These are phyloP conservation scores for Leptocoma aspasia DNA, from an alignment of 2,113 vertebrate genomes.

Conservation along the genomic window DNA sequence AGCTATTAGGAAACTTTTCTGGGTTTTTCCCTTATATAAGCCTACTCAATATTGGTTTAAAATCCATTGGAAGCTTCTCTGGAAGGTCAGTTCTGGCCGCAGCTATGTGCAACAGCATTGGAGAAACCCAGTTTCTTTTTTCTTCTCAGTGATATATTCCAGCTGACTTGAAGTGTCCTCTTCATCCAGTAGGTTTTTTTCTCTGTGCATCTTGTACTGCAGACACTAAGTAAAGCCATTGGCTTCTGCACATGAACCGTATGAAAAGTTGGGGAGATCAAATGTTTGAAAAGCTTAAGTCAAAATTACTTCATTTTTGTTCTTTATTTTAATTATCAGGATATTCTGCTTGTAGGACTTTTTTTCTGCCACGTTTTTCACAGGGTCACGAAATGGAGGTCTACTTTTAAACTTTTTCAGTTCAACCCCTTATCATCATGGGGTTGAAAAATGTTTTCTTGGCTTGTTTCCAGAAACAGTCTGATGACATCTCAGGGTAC, in stretches of 20 bases:
- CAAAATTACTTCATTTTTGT: background rate
- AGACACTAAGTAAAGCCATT: fast-evolving
- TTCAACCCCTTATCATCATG: background rate
- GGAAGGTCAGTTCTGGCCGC: background rate
- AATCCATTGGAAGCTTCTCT: background rate
- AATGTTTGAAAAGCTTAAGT: background rate
- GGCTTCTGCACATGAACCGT: background rate
- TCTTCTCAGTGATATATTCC: background rate
- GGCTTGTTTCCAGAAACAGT: background rate
- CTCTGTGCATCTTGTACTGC: background rate
- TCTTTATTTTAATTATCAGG: background rate
- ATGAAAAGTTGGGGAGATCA: background rate
- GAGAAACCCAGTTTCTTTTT: background rate
- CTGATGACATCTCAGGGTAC: background rate
- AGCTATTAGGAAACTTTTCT: background rate
- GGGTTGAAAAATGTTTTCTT: background rate
- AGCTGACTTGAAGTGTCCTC: background rate
- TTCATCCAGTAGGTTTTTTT: background rate
- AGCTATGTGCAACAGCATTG: background rate
- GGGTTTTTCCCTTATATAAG: background rate
- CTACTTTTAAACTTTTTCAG: background rate
- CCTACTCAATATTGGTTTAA: background rate
- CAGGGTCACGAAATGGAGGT: background rate
- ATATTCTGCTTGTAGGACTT: background rate
- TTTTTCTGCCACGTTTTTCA: background rate